Evolutionary conservation across 2,797 vertebrate species (phyloP).

Genomic region (Miichthys miiuy): DNA sequence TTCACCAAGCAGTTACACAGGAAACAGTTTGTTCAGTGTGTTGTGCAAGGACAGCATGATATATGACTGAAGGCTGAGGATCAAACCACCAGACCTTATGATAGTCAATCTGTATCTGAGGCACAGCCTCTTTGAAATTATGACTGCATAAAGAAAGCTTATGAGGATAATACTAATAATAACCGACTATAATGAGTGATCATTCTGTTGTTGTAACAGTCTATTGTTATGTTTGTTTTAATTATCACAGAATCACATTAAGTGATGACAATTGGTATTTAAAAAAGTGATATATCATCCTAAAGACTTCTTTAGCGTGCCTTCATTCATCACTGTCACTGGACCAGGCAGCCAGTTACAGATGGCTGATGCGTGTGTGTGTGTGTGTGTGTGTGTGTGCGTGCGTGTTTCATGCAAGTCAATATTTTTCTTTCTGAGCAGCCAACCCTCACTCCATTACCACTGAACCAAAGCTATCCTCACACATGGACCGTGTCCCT

Average conservation of each 20-base stretch:
- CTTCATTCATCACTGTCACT: constrained; percentile 50
- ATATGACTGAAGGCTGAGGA: background rate
- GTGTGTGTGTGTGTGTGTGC: background rate
- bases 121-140: background rate
- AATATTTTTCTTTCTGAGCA: background rate
- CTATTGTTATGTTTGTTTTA: background rate
- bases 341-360: constrained; percentile 13
- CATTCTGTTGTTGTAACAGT: background rate
- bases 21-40: constrained; percentile 8
- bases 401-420: background rate
- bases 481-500: background rate
- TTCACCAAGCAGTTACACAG: background rate
- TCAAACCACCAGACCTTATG: background rate
- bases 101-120: background rate
- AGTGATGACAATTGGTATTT: background rate
- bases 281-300: constrained; percentile 19
- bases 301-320: background rate
- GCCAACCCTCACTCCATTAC: background rate
- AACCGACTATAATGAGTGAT: background rate
- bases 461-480: constrained; percentile 10
- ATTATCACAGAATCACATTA: constrained; percentile 28
- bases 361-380: background rate
- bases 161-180: background rate
- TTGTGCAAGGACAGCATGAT: background rate
- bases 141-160: background rate